Base-by-base conservation (phyloP, 2,888 invertebrate genomes). In the Hyposoter dolosus region DNA sequence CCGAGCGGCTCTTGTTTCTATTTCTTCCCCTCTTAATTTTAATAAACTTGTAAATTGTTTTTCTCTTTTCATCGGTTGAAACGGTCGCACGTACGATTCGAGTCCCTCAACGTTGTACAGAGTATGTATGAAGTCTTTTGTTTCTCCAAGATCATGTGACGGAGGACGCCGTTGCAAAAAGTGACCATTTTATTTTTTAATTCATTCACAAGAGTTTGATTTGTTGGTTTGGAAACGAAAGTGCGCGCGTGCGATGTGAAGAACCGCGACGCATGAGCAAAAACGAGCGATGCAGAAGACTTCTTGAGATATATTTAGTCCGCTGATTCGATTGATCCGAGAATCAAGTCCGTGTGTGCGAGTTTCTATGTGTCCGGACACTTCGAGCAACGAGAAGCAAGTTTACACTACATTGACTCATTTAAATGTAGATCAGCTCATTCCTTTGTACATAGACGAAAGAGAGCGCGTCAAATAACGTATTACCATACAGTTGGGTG, bases 361-460 rank as follows among this genome's bases (percentile, higher is more conserved):
- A 63, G 66, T 83, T 32, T 63, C 76, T 77, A 23, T 47, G 53
- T 77, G 43, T 32, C 53, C 10, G 66, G 40, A 12, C 60, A 74
- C 47, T 50, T 76, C 28, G 72, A 75, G 75, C 78, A 50, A 69
- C 72, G 40, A 72, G 81, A 65, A n/a, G 76, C 60, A 79, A 79
- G 23, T 82, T 76, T 66, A 74, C 75, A 77, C 76, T 66, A 76
- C 83, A 77, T 87, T 65, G 77, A 80, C 72, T 56, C 76, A 66
- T 35, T 56, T 53, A 81, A 83, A 85, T 87, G 80, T 83, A 86
- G 81, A 83, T 81, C 80, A 72, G 83, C 83, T 86, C 86, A 80
- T 86, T 86, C 83, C 83, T 77, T 83, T 87, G 87, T 87, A 87
- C 60, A 87, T 87, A 87, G 17, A 68, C 53, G 69, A 75, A 32